These are phyloP conservation scores for Corvus hawaiiensis DNA, from an alignment of 2,113 vertebrate genomes.

Conservation along the genomic window DNA sequence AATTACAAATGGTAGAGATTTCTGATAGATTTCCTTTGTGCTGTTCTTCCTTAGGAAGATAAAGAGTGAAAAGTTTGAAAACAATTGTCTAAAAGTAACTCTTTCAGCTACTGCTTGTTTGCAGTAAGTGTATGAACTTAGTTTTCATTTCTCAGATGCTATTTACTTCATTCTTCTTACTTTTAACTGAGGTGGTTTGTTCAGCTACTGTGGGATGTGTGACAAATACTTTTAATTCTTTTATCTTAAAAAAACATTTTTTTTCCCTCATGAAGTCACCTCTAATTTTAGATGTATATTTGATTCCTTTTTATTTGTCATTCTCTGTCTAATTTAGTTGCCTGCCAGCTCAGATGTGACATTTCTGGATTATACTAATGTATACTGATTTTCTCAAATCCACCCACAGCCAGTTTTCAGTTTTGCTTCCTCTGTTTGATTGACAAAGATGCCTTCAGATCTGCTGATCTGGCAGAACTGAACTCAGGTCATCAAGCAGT, in stretches of 20 bases:
- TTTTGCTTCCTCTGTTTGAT: background rate
- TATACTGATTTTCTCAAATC: background rate
- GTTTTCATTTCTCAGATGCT: background rate
- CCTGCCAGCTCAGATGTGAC: background rate
- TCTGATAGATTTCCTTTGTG: background rate
- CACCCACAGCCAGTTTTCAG: background rate
- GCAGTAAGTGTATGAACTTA: background rate
- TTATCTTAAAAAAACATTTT: background rate
- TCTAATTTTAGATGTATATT: background rate
- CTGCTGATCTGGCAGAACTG: background rate
- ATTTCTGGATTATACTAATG: slow-evolving; percentile 9
- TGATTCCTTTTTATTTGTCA: background rate
- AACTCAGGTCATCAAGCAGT: background rate
- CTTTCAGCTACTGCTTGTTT: background rate
- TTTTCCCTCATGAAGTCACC: background rate
- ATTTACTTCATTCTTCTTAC: background rate
- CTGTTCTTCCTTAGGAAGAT: background rate
- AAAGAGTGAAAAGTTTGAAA: background rate
- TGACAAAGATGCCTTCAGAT: background rate
- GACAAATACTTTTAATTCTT: background rate
- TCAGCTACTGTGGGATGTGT: background rate
- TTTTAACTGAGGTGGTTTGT: background rate
- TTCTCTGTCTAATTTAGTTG: background rate
- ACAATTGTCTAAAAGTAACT: background rate
- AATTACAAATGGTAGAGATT: background rate